Percentiles rank a stretch among this genome's conserved stretches.
These are phyloP conservation scores for Schizopygopsis malacanthus DNA, from an alignment of 2,797 vertebrate species.

Conservation along the genomic window DNA sequence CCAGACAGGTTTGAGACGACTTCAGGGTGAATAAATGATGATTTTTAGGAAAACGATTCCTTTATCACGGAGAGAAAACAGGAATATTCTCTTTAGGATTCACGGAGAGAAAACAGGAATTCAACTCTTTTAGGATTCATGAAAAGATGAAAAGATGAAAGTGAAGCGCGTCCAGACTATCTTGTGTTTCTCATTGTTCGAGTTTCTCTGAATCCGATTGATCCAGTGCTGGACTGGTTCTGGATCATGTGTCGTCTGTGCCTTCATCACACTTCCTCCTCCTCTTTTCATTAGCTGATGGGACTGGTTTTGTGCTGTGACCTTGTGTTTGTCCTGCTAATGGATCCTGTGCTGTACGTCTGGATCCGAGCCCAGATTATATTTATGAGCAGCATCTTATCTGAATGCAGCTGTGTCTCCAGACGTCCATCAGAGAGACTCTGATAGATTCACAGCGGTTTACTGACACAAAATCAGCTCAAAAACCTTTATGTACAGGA, in stretches of 20 bases:
- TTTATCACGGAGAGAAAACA: neutral
- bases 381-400: neutral
- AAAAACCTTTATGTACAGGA: too few species aligned
- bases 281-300: slow-evolving; percentile 77
- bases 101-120: neutral
- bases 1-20: neutral
- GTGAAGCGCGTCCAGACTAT: neutral
- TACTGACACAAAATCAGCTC: neutral
- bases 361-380: slow-evolving; percentile 34
- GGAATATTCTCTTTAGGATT: too few species aligned
- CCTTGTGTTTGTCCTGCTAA: slow-evolving; percentile 43
- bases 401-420: neutral
- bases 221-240: neutral
- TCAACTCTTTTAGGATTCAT: neutral
- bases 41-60: neutral
- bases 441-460: neutral
- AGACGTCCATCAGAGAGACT: neutral
- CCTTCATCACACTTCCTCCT: slow-evolving; percentile 14
- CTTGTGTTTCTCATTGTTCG: neutral
- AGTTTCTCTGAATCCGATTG: neutral
- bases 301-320: slow-evolving; percentile 43
- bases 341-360: slow-evolving; percentile 24
- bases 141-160: neutral
- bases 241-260: neutral
- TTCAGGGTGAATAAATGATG: neutral